These are phyloP conservation scores for Eidolon helvum DNA, from an alignment of 2,113 vertebrate species.

Conservation along the genomic window DNA sequence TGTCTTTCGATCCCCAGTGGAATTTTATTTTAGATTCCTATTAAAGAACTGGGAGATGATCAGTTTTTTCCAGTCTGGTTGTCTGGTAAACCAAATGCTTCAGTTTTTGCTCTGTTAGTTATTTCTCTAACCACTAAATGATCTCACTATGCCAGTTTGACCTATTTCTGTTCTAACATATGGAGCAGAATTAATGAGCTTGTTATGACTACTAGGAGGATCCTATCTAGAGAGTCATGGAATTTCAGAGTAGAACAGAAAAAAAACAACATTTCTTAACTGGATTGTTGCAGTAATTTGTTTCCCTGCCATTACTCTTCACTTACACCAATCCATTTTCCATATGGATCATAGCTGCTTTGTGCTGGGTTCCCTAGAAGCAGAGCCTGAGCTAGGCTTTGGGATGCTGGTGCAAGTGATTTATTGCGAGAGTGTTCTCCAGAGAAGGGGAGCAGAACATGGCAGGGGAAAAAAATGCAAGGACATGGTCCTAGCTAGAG, in stretches of 20 bases:
- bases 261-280: neutral
- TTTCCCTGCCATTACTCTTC: neutral
- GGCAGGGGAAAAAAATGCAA: neutral
- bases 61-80: slow-evolving; percentile 41
- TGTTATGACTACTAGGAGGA: neutral
- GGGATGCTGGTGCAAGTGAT: neutral
- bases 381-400: neutral
- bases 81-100: neutral
- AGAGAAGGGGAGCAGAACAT: neutral
- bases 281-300: neutral
- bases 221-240: neutral
- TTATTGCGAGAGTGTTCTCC: neutral
- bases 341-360: neutral
- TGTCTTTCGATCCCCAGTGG: neutral
- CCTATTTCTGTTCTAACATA: slow-evolving; percentile 8
- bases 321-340: neutral
- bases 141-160: neutral
- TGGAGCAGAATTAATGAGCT: slow-evolving; percentile 37
- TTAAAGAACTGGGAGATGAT: neutral
- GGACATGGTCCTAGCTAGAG: neutral
- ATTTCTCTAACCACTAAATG: slow-evolving; percentile 27
- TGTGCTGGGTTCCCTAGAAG: neutral
- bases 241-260: neutral
- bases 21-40: slow-evolving; percentile 10
- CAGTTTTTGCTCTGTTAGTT: slow-evolving; percentile 16